These are phyloP conservation scores for Hipparchia semele DNA, from an alignment of 2,888 invertebrate genomes.

Conservation along the genomic window DNA sequence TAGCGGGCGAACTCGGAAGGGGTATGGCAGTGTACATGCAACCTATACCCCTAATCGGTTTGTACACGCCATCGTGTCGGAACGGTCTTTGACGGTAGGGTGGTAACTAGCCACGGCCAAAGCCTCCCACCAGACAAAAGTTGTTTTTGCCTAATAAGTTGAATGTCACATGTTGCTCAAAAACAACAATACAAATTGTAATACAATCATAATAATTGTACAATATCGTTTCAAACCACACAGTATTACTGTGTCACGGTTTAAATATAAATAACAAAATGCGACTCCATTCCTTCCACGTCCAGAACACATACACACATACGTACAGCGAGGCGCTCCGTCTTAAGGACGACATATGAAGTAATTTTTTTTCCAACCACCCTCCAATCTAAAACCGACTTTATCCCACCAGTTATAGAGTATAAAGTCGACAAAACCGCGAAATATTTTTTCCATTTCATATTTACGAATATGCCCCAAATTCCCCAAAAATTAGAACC, in stretches of 20 bases:
- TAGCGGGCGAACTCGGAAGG: too few species aligned
- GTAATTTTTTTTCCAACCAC: constrained; percentile 80
- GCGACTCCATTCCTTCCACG: constrained; percentile 55
- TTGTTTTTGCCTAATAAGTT: too few species aligned
- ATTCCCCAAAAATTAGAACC: constrained; percentile 84
- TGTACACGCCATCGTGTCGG: too few species aligned
- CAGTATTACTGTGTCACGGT: too few species aligned
- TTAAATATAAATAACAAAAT: constrained; percentile 5
- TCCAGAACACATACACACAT: constrained; percentile 70
- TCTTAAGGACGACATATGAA: constrained; percentile 84
- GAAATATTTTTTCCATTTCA: constrained; percentile 84
- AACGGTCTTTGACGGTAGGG: too few species aligned
- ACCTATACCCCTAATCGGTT: too few species aligned
- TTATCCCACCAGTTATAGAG: constrained; percentile 50
- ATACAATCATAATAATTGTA: too few species aligned
- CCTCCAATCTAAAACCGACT: constrained; percentile 53
- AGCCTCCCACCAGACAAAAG: too few species aligned
- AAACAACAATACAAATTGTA: too few species aligned
- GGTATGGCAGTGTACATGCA: too few species aligned
- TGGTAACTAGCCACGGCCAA: too few species aligned
- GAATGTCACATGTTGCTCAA: too few species aligned
- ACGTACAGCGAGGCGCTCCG: constrained; percentile 80
- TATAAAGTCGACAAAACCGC: constrained; percentile 56
- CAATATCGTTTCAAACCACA: background rate
- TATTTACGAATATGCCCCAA: constrained; percentile 85